Base-by-base conservation (phyloP, 2,797 vertebrate genomes). In the Eleutherodactylus coqui region DNA sequence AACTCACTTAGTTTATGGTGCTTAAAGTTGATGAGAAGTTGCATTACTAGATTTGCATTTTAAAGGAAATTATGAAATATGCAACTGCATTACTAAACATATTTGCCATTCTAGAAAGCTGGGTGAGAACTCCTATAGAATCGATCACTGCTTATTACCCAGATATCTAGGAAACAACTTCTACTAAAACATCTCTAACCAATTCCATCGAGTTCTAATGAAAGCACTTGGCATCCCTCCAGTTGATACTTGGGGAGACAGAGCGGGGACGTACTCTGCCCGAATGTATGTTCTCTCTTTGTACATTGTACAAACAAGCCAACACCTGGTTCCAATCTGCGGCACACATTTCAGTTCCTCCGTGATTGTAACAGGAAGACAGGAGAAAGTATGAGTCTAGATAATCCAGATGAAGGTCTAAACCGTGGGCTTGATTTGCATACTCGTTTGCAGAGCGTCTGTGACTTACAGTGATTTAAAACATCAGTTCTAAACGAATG, bases 401-500 rank as follows among this genome's bases (percentile, higher is more conserved):
- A 84, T 73, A 78, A 58, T 83, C 81, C 64, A 41, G 67, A 73
- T 83, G 60, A 79, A 83, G 62, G 62, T 32, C 41, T 73, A 49
- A 79, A 14, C 34, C 64, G 21, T 78, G 79, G 32, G 81, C 58
- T 62, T 79, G 62, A 83, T 87, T 87, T 87, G 86, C 86, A 87
- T 87, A 84, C 73, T 87, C 38, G 21, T 64, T 84, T 72, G 55
- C 79, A 70, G 32, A 45, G 85, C 55, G 80, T 47, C 49, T 79
- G 81, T 72, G 83, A 87, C 75, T 83, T 79, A 38, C 55, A 78
- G 76, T 87, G 81, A 87, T 87, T 87, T 83, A 84, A 79, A 83
- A 62, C 75, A 87, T 83, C 75, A 62, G 75, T 79, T 84, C 27
- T 53, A 70, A 69, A 87, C 43, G 36, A 82, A 86, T 79, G 81